Conservation (phyloP, 2,113 vertebrate genomes). For the Alaudala cheleensis region DNA sequence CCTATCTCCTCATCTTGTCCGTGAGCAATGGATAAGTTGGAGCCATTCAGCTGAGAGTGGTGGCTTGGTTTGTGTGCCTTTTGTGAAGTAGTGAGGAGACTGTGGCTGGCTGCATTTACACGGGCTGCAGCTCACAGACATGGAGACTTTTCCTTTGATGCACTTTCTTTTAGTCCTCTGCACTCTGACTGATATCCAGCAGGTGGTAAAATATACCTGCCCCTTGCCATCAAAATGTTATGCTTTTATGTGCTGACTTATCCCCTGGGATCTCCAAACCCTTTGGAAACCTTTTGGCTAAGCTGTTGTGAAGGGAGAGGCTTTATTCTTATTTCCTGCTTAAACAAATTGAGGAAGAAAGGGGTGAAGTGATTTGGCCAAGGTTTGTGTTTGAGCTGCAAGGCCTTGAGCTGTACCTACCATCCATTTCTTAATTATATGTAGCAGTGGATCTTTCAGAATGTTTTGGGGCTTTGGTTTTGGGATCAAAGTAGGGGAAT, state of each 20-base stretch:
- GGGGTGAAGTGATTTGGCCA: not conserved
- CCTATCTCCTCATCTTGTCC: slow-evolving; percentile 69
- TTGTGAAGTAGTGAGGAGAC: slow-evolving; percentile 72
- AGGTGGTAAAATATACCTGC: not conserved
- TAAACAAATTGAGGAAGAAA: not conserved
- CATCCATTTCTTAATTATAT: not conserved
- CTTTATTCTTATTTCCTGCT: not conserved
- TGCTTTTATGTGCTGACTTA: not conserved
- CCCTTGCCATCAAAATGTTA: not conserved
- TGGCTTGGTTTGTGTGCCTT: slow-evolving; percentile 63
- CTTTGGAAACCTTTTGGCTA: not conserved
- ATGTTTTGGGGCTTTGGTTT: not conserved
- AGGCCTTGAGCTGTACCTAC: not conserved
- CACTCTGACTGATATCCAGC: not conserved
- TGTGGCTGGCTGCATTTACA: slow-evolving; percentile 37
- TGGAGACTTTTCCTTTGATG: not conserved
- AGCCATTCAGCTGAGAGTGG: slow-evolving; percentile 57
- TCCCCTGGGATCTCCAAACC: not conserved
- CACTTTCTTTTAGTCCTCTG: slow-evolving; percentile 1
- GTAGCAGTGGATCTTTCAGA: not conserved
- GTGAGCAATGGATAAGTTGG: slow-evolving; percentile 69
- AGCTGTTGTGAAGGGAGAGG: not conserved
- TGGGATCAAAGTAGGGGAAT: not conserved
- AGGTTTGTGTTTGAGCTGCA: not conserved
- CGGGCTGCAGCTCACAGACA: not conserved